phyloP scores from a whole-genome alignment of 1,140 invertebrate genomes.

The Onthophagus taurus region DNA sequence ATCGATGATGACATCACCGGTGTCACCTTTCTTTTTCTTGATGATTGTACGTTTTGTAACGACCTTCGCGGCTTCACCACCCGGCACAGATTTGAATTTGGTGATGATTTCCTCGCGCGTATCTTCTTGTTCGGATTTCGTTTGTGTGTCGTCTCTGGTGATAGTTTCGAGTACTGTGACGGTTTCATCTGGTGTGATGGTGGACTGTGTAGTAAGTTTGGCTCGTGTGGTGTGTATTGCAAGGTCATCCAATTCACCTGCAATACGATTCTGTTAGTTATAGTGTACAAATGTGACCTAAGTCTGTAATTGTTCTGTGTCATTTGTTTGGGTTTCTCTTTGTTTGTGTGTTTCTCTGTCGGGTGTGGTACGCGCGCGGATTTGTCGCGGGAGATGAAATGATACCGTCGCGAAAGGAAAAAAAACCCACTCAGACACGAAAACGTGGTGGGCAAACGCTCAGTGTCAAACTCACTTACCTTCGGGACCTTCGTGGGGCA shows the following conservation, averaged over 20 bases:
- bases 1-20: conserved; percentile 31
- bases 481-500: conserved; percentile 39
- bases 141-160: conserved; percentile 25
- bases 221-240: conserved; percentile 34
- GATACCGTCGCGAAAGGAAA: background rate
- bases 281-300: conserved; percentile 14
- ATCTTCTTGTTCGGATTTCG: conserved; percentile 38
- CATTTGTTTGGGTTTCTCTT: conserved; percentile 15
- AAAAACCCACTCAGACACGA: background rate
- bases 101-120: conserved; percentile 47
- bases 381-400: background rate
- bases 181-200: conserved; percentile 18
- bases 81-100: conserved; percentile 43
- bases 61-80: conserved; percentile 40
- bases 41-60: conserved; percentile 46
- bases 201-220: conserved; percentile 32
- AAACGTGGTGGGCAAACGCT: background rate
- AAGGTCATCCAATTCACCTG: conserved; percentile 35
- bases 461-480: conserved; percentile 40
- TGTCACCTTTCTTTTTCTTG: conserved; percentile 35
- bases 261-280: conserved; percentile 27
- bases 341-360: conserved; percentile 10
- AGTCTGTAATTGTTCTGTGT: conserved; percentile 14
- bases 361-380: conserved; percentile 5
- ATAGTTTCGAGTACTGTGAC: conserved; percentile 25